These are phyloP conservation scores for Aspidiotus rigidus DNA, from an alignment of 2,888 invertebrate species.

Conservation along the genomic window DNA sequence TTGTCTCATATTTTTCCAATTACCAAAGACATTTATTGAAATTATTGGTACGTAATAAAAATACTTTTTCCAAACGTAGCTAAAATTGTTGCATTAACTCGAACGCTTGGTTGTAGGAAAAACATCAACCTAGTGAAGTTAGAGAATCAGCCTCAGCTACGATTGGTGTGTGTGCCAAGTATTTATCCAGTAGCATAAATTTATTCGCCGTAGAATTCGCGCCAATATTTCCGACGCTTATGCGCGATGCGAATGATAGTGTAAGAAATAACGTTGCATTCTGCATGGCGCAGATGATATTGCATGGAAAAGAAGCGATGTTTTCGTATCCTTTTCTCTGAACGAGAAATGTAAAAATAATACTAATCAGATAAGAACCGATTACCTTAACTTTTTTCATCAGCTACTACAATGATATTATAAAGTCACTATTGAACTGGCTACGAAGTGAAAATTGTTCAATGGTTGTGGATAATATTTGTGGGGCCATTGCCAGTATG, in stretches of 20 bases:
- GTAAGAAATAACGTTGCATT: conserved; percentile 18
- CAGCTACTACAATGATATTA: conserved; percentile 18
- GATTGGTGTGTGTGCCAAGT: conserved; percentile 20
- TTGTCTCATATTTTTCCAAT: conserved; percentile 13
- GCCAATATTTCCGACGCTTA: conserved; percentile 9
- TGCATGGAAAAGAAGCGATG: conserved; percentile 20
- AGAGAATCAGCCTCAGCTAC: conserved; percentile 22
- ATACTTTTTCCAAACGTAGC: neutral
- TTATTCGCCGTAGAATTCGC: conserved; percentile 27
- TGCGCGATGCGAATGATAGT: conserved; percentile 16
- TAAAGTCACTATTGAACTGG: conserved; percentile 10
- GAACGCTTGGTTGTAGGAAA: conserved; percentile 4
- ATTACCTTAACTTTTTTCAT: neutral
- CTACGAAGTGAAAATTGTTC: conserved; percentile 15
- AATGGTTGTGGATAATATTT: conserved; percentile 25
- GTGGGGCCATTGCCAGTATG: conserved; percentile 23
- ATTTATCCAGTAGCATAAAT: conserved; percentile 10
- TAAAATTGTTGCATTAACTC: too few species aligned
- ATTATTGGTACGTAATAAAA: conserved; percentile 14
- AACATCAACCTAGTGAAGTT: conserved; percentile 19
- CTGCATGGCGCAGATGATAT: conserved; percentile 22
- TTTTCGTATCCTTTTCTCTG: conserved; percentile 20
- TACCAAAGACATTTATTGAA: conserved; percentile 27
- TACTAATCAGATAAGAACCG: too few species aligned
- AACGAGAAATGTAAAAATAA: neutral